phyloP scores from a whole-genome alignment of 1,140 invertebrate species.

The Drosophila funebris region DNA sequence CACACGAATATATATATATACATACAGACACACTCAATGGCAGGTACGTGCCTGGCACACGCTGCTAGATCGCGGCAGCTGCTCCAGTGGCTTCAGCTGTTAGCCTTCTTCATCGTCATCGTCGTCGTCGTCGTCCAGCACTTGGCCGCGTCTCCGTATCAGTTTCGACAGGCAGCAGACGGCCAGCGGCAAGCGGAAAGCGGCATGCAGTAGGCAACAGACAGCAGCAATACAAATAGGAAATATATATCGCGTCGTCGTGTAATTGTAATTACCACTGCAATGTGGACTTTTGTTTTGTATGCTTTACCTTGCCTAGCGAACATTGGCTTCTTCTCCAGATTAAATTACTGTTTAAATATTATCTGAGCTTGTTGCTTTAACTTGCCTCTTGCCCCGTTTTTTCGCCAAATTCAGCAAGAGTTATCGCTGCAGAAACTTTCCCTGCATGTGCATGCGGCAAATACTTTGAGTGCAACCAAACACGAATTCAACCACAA shows the following conservation, averaged over 20 bases:
- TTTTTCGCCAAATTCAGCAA: not conserved
- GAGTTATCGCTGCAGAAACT: constrained; percentile 15
- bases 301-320: constrained; percentile 8
- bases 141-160: constrained; percentile 30
- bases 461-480: constrained; percentile 11
- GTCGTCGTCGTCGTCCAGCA: not conserved
- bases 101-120: constrained; percentile 37
- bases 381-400: not conserved
- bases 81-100: constrained; percentile 38
- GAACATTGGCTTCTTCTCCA: constrained; percentile 4
- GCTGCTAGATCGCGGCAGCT: constrained; percentile 27
- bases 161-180: constrained; percentile 41
- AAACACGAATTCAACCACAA: constrained; percentile 7
- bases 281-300: constrained; percentile 64
- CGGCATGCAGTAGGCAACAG: not conserved
- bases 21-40: not conserved
- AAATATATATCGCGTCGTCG: constrained; percentile 36
- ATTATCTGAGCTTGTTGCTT: constrained; percentile 58
- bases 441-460: constrained; percentile 18
- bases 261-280: constrained; percentile 76
- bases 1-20: not conserved
- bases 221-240: not conserved
- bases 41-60: constrained; percentile 39
- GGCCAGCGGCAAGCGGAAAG: not conserved
- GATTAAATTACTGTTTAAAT: constrained; percentile 76